Evolutionary conservation across 2,113 vertebrate species (phyloP), one percentile per base, ranked within the genome.

Genomic region (Alexandromys fortis): DNA sequence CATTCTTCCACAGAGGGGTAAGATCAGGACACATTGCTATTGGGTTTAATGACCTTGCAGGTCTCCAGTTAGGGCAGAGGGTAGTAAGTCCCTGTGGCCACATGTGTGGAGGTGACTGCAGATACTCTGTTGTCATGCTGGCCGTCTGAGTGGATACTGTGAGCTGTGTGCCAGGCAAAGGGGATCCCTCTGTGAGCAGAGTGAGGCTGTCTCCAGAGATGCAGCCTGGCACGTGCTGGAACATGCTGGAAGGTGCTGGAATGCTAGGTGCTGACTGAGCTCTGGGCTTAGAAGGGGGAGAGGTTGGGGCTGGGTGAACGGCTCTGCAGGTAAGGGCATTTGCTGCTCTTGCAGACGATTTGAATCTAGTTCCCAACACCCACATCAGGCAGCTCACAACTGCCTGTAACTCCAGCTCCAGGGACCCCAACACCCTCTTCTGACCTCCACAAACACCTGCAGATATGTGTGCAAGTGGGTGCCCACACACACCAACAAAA

Each of bases 1-100:
- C 2, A 63, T 70, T 88, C 61, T 94, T 92, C 76, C 88, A 73
- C 45, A 89, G 21, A 89, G 68, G 89, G 58, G 61, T 38, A 86
- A 73, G 35, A 79, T 42, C 78, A 72, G 58, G 92, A 94, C 79
- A 79, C 7, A 11, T 82, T 58, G n/a, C 42, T 45, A 67, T 11
- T 89, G 61, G 52, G 38, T 65, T 82, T 91, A 89, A 22, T 19
- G 21, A 82, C 86, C 95, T 95, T 35, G 28, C 72, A 38, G 42
- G 35, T 87, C 68, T 94, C 89, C 82, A 42, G 68, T 72, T 47
- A 4, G 7, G 81, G 63, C 49, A 47, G 6, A 35, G 85, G 68
- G 13, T 26, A 24, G 0, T 28, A 72, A 75, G 42, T 70, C 58
- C 52, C 17, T 17, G 28, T 75, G 82, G 72, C 81, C 75, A 49